A percentile compares a stretch with the other conserved stretches of the same genome.
These are phyloP conservation scores for Trachythela sp. DNA, from an alignment of 64 coral and sea anemone genomes.

Conservation along the genomic window DNA sequence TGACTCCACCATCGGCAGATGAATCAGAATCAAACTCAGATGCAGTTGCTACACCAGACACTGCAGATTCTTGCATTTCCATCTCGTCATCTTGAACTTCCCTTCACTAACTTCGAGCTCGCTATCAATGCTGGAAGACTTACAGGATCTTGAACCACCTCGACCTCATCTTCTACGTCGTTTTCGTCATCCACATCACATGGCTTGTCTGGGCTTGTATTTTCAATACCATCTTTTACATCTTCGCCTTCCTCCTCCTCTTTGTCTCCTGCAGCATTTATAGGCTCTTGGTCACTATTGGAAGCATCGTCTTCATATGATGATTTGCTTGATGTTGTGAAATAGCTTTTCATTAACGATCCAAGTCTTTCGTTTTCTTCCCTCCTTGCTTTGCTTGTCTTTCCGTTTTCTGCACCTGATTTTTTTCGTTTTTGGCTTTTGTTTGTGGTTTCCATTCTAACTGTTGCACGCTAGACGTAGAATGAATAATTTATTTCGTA, in stretches of 20 bases:
- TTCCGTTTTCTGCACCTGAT: not conserved
- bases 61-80: not conserved
- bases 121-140: not conserved
- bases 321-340: not conserved
- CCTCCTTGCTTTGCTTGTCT: conserved; percentile 5
- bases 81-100: not conserved
- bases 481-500: not conserved
- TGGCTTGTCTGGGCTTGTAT: not conserved
- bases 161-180: not conserved
- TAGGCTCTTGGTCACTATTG: not conserved
- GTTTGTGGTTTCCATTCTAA: not conserved
- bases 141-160: not conserved
- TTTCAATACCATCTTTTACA: not conserved
- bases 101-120: not conserved
- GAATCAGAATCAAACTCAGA: not conserved
- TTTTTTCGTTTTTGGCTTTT: not conserved
- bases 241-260: not conserved
- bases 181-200: not conserved
- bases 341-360: conserved; percentile 12
- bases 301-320: too few relatives aligned
- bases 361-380: conserved; percentile 19
- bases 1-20: not conserved
- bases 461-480: not conserved
- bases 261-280: not conserved
- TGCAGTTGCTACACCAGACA: not conserved